phyloP scores from a whole-genome alignment of 2,113 vertebrate genomes.

The Rhipidura dahli region DNA sequence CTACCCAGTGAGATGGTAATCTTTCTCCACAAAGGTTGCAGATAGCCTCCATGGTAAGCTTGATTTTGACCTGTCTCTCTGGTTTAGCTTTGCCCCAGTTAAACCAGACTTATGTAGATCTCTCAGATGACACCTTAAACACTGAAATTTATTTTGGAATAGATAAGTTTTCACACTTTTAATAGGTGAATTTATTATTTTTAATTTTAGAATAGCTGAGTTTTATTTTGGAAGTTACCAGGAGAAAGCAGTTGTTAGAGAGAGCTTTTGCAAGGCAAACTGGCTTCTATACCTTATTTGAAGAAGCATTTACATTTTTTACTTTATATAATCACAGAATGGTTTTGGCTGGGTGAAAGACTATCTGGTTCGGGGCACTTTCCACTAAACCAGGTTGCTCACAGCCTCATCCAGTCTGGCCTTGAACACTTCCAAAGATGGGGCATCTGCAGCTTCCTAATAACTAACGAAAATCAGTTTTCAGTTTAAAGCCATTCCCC shows the following conservation, averaged over 20 bases:
- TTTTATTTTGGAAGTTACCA: background rate
- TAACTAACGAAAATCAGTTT: background rate
- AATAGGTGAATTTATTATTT: background rate
- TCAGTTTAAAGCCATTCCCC: background rate
- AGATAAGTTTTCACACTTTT: background rate
- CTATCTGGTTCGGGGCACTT: background rate
- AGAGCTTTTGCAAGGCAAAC: background rate
- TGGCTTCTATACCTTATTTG: background rate
- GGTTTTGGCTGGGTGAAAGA: background rate
- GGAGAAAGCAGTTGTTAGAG: background rate
- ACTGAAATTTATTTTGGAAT: background rate
- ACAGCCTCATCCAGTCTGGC: background rate
- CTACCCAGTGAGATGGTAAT: background rate
- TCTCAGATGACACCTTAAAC: background rate
- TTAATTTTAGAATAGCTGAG: background rate
- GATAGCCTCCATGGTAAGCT: background rate
- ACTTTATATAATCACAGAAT: background rate
- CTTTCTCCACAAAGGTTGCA: background rate
- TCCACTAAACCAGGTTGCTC: background rate
- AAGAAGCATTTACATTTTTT: background rate
- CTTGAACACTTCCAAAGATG: background rate
- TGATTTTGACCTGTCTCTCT: constrained; percentile 28
- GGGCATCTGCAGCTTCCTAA: background rate
- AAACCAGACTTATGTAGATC: background rate
- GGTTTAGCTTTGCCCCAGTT: background rate